phyloP scores from a whole-genome alignment of 2,888 invertebrate species.

The Malacosoma neustria region DNA sequence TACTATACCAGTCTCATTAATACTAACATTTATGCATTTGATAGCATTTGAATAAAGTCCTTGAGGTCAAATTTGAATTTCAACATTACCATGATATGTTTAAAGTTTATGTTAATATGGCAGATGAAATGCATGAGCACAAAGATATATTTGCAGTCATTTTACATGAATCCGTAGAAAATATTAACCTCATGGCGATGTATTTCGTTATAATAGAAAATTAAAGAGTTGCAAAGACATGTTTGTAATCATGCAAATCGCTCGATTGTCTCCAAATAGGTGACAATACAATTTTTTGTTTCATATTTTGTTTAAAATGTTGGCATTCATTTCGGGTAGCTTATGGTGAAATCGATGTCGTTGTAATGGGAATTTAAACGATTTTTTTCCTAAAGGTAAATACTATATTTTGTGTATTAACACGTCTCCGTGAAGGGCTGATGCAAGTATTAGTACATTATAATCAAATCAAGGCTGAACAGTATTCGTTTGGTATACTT shows the following conservation, averaged over 20 bases:
- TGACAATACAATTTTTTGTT: conserved; percentile 61
- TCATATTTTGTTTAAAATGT: conserved; percentile 36
- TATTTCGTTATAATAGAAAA: no score
- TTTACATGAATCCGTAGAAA: no score
- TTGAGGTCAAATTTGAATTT: conserved; percentile 29
- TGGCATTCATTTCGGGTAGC: conserved; percentile 59
- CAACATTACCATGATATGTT: conserved; percentile 25
- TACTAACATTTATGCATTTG: conserved; percentile 7
- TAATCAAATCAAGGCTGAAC: no score
- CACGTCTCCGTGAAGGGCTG: conserved; percentile 1
- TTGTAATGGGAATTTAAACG: conserved; percentile 56
- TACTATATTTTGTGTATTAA: conserved; percentile 5
- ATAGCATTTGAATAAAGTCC: conserved; percentile 19
- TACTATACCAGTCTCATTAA: no score
- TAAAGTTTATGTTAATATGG: conserved; percentile 34
- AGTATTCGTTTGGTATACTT: no score
- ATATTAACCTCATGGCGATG: no score
- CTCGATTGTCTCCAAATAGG: conserved; percentile 62
- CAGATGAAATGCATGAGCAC: conserved; percentile 4
- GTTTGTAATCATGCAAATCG: conserved; percentile 42
- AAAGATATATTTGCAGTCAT: background rate
- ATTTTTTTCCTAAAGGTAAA: conserved; percentile 31
- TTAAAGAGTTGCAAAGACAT: no score
- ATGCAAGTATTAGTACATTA: no score
- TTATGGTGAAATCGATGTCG: conserved; percentile 53